Conservation (phyloP, 2,888 invertebrate species). For the Lacanobia wlatinum region DNA sequence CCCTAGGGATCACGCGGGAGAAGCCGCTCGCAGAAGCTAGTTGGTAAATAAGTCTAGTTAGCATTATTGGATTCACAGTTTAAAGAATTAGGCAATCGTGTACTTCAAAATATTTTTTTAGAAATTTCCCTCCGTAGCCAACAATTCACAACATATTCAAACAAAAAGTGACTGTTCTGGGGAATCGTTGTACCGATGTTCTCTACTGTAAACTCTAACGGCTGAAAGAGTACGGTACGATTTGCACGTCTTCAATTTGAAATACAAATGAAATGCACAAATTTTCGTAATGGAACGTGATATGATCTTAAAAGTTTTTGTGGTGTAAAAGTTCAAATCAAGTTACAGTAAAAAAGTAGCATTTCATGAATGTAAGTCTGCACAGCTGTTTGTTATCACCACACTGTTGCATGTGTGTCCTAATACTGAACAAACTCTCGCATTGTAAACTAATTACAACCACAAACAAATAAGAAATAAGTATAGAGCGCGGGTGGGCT, state of each 20-base stretch:
- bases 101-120: too few species aligned
- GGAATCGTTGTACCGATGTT: neutral
- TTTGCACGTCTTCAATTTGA: neutral
- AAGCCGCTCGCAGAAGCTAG: too few species aligned
- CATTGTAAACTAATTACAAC: conserved; percentile 30
- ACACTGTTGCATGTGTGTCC: conserved; percentile 2
- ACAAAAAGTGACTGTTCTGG: neutral
- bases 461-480: conserved; percentile 43
- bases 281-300: neutral
- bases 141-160: neutral
- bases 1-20: too few species aligned
- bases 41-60: conserved; percentile 33
- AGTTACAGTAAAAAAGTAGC: neutral
- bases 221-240: neutral
- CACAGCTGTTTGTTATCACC: neutral
- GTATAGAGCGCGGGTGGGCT: conserved; percentile 86
- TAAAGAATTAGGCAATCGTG: too few species aligned
- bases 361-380: neutral
- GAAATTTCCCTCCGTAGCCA: neutral
- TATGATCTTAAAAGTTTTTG: neutral
- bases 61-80: too few species aligned
- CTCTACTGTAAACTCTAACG: neutral
- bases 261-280: neutral
- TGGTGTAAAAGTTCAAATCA: neutral
- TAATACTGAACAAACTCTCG: conserved; percentile 4